Percentiles rank a stretch among this genome's conserved stretches.
Conservation (phyloP, 2,888 invertebrate species). For the Anticlea derivata region DNA sequence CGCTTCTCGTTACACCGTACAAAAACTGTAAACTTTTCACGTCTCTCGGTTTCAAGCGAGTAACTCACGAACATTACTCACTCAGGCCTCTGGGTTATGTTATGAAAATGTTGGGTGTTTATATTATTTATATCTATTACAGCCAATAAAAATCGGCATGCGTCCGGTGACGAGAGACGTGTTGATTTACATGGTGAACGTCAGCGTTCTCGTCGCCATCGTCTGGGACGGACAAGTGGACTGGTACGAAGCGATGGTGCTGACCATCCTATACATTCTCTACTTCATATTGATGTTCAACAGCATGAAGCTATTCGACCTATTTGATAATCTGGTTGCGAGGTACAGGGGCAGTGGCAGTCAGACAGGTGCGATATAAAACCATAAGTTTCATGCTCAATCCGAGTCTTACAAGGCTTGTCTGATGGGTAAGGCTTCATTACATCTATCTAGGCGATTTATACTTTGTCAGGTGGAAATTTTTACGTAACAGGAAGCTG, state of each 20-base stretch:
- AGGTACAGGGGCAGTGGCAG: constrained; percentile 28
- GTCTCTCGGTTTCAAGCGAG: no score
- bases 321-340: constrained; percentile 48
- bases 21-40: no score
- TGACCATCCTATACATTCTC: constrained; percentile 88
- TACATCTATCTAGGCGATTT: no score
- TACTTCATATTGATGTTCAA: constrained; percentile 91
- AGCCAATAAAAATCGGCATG: constrained; percentile 91
- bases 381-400: background rate
- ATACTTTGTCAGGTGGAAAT: no score
- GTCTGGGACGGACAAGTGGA: constrained; percentile 91
- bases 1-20: no score
- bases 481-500: no score
- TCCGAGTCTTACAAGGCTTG: no score
- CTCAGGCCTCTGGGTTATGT: background rate
- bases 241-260: constrained; percentile 90
- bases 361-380: constrained; percentile 15
- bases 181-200: constrained; percentile 89
- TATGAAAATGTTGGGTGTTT: background rate
- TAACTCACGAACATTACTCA: no score
- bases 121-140: constrained; percentile 20
- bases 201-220: constrained; percentile 87
- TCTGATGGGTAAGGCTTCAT: no score
- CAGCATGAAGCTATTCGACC: constrained; percentile 76
- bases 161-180: constrained; percentile 93